These are phyloP conservation scores for Pteropus alecto DNA, from an alignment of 2,113 vertebrate species.

Conservation along the genomic window DNA sequence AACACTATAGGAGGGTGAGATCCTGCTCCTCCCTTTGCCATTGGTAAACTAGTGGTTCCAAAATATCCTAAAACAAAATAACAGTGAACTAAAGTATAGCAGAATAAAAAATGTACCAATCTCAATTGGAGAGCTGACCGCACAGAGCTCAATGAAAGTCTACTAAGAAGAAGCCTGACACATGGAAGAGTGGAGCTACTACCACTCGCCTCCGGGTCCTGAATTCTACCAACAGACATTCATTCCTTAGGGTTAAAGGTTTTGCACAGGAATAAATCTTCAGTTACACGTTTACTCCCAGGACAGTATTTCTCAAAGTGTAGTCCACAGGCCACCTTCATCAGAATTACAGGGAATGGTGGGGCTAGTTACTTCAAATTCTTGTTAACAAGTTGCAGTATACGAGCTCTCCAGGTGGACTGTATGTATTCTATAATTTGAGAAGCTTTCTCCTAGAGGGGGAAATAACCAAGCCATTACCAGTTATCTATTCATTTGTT, in stretches of 20 bases:
- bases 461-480: neutral
- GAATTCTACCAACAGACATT: neutral
- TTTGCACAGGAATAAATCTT: neutral
- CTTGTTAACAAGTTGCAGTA: neutral
- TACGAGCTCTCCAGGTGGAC: neutral
- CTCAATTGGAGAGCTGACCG: neutral
- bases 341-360: neutral
- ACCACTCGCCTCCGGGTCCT: neutral
- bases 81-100: neutral
- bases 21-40: neutral
- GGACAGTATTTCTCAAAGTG: neutral
- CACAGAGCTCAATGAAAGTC: neutral
- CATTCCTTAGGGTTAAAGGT: neutral
- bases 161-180: neutral
- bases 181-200: neutral
- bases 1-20: neutral
- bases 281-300: neutral
- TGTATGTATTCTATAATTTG: neutral
- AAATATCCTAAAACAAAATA: conserved; percentile 17
- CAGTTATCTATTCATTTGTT: neutral
- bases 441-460: neutral
- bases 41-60: neutral
- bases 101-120: neutral
- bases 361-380: neutral
- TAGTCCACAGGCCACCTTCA: neutral